Evolutionary conservation across 2,888 invertebrate genomes (phyloP), one percentile per base, ranked within the genome.

Genomic region (Meandrusa payeni): DNA sequence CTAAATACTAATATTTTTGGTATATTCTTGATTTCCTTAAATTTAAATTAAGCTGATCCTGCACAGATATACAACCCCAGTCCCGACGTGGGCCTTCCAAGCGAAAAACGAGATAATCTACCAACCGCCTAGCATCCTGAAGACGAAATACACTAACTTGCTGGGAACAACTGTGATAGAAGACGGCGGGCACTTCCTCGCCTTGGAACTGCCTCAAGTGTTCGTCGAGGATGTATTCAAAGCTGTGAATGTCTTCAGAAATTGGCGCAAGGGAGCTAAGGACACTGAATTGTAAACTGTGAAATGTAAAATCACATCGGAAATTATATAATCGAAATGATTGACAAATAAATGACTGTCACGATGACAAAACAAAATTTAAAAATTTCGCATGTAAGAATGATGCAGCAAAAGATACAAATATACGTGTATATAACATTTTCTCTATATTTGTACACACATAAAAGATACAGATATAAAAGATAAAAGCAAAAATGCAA

Each of bases 101-200:
- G 94, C 93, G 42, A 91, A 90, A 2, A 51, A 93, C 50, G 96
- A 96, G 59, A 31, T 95, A 0, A 23, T 78, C 0, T 89, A 89
- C 34, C 65, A 76, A n/a, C 86, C 93, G 0, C 89, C 92, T 13
- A 78, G 73, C 23, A 66, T 92, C 6, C 55, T 94, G 6, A 71
- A 75, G 27, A 70, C 78, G 1, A 90, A 89, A 54, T 94, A 76
- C 61, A 60, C 61, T 1, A 93, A 94, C 60, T 57, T 95, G 2
- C 77, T 93, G 2, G 91, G 91, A 33, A 88, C 89, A 48, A 91
- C 88, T 0, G 85, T 91, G 29, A 68, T 91, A 47, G 66, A 83
- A 0, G 69, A 88, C 2, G 94, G 94, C 1, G 96, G 96, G 0
- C 96, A 97, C 70, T 96, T 96, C 77, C 90, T 93, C 0, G 94